Base-by-base conservation (phyloP, 2,113 vertebrate genomes). In the Toxotes chatareus region DNA sequence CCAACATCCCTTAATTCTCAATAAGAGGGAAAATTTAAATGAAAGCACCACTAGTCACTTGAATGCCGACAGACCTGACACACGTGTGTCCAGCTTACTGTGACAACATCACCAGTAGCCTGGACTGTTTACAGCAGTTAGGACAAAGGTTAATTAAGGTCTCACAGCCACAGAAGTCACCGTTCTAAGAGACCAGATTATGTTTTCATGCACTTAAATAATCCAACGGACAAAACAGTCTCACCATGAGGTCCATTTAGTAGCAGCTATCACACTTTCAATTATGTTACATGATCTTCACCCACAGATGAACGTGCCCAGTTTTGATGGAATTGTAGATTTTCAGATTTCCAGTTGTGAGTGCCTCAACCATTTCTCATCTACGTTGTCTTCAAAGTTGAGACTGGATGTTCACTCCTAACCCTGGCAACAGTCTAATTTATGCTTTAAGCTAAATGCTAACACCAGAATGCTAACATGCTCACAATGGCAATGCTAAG, bases 1-100 rank as follows among this genome's bases (percentile, higher is more conserved):
- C 36, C 51, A 27, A 17, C 46, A n/a, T n/a, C 79, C 55, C 19
- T 63, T 77, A 40, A 73, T 82, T 65, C n/a, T 4, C 51, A 63
- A 60, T 81, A 17, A 68, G 23, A 57, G n/a, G 44, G 61, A 34
- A 34, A 0, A 31, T 69, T 59, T 17, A 23, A 23, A 46, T 56
- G 27, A 68, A 56, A 76, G 78, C 47, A 55, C 19, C 21, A 8
- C 34, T 0, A 46, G 46, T 19, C 7, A 13, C 65, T 81, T 46
- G 23, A 73, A 38, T 7, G 23, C 4, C 5, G 11, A 13, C 64
- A 17, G 40, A 68, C 19, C 42, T 67, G 44, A 80, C 9, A 46
- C 51, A 12, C 27, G 44, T 32, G 10, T 17, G 17, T 23, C 3
- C 19, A 11, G 44, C 38, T 76, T 0, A 62, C n/a, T n/a, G 3